These are phyloP conservation scores for Heliconius nattereri DNA, from an alignment of 1,140 invertebrate genomes.

Conservation along the genomic window DNA sequence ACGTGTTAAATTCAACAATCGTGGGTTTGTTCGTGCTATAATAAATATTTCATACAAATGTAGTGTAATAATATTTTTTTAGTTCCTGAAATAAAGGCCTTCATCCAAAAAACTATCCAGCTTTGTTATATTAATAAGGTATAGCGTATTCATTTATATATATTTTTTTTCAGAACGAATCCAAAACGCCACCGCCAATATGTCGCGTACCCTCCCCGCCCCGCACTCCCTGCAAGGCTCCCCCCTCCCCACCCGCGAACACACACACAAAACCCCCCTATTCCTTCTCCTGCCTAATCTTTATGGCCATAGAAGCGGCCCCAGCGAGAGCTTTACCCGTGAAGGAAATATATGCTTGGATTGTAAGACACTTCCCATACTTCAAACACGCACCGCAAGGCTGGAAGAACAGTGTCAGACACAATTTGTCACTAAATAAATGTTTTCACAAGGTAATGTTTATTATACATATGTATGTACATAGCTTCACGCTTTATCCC, in stretches of 20 bases:
- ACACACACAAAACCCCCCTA: slow-evolving; percentile 95
- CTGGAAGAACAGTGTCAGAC: slow-evolving; percentile 98
- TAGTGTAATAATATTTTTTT: too few species aligned
- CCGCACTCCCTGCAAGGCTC: slow-evolving; percentile 68
- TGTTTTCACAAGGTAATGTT: slow-evolving; percentile 95
- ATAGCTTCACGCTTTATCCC: too few species aligned
- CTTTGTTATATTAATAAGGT: too few species aligned
- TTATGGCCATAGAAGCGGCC: slow-evolving; percentile 98
- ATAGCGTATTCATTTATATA: not conserved
- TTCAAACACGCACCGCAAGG: slow-evolving; percentile 97
- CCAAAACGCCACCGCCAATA: slow-evolving; percentile 60
- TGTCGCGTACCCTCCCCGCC: slow-evolving; percentile 65
- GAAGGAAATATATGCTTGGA: slow-evolving; percentile 99
- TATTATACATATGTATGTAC: not conserved
- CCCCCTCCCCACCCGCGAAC: slow-evolving; percentile 60
- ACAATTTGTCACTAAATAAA: slow-evolving; percentile 97
- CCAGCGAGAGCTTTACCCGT: slow-evolving; percentile 94
- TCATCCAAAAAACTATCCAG: too few species aligned
- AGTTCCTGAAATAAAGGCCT: too few species aligned
- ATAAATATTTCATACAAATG: too few species aligned
- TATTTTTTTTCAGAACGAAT: not conserved
- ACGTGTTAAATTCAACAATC: too few species aligned
- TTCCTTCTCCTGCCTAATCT: slow-evolving; percentile 97
- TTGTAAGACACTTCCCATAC: slow-evolving; percentile 97
- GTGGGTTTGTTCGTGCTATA: too few species aligned